phyloP scores from a whole-genome alignment of 2,888 invertebrate genomes.

The Phalangium opilio region DNA sequence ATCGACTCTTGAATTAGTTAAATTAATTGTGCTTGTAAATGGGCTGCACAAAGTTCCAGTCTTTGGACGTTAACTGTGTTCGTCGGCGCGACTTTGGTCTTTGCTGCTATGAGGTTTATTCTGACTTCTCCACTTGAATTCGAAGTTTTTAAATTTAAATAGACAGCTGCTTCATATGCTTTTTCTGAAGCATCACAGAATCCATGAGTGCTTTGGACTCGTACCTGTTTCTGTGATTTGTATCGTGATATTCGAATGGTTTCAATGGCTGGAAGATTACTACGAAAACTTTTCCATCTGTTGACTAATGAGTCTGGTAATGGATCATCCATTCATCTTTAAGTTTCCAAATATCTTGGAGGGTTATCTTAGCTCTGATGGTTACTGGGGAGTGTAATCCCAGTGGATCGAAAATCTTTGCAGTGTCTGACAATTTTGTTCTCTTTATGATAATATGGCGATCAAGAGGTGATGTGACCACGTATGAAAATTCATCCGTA shows the following conservation, averaged over 20 bases:
- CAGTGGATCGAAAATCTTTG: slow-evolving; percentile 2
- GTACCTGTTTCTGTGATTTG: not conserved
- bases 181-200: no score
- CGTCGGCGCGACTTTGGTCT: not conserved
- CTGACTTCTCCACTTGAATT: no score
- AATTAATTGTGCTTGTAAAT: not conserved
- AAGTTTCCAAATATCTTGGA: not conserved
- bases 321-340: not conserved
- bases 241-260: not conserved
- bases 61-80: not conserved
- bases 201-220: not conserved
- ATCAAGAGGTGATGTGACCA: not conserved
- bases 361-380: not conserved
- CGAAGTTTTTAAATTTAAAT: no score
- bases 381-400: not conserved
- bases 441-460: not conserved
- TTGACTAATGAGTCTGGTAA: not conserved
- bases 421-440: not conserved
- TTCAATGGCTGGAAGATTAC: not conserved
- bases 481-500: no score
- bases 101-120: no score
- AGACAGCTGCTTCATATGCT: no score
- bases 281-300: not conserved
- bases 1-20: no score
- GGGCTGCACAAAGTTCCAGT: not conserved